Evolutionary conservation across 2,113 vertebrate species (phyloP).

Genomic region (Rhabdomys dilectus): DNA sequence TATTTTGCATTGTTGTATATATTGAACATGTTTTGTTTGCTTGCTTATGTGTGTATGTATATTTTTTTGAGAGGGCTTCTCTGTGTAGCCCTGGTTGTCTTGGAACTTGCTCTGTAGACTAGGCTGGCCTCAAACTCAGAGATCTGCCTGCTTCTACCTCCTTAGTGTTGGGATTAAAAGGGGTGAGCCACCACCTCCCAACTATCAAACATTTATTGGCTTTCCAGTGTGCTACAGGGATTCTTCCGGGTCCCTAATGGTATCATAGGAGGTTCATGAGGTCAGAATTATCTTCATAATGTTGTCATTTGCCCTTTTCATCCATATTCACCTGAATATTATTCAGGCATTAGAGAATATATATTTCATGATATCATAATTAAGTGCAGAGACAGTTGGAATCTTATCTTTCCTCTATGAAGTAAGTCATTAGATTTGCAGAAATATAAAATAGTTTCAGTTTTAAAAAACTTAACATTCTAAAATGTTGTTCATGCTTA

Average conservation of each 20-base stretch:
- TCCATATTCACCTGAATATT: background rate
- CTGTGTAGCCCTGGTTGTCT: background rate
- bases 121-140: background rate
- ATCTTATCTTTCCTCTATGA: constrained; percentile 53
- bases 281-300: constrained; percentile 40
- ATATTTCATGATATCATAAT: background rate
- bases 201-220: background rate
- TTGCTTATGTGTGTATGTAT: background rate
- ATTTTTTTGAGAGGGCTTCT: background rate
- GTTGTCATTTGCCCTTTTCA: background rate
- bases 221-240: constrained; percentile 51
- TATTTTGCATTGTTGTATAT: background rate
- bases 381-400: constrained; percentile 48
- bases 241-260: constrained; percentile 24
- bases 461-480: constrained; percentile 46
- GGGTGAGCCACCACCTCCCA: background rate
- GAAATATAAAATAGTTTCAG: constrained; percentile 57
- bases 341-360: background rate
- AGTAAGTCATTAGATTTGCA: constrained; percentile 55
- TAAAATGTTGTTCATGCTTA: constrained; percentile 50
- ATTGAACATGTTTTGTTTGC: background rate
- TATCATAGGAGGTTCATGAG: constrained; percentile 6
- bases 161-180: background rate
- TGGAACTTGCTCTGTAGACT: background rate
- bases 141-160: background rate